Percentiles rank a stretch among this genome's conserved stretches.
Evolutionary conservation across 2,113 vertebrate species (phyloP).

Genomic region (Rhadina sibilatrix): DNA sequence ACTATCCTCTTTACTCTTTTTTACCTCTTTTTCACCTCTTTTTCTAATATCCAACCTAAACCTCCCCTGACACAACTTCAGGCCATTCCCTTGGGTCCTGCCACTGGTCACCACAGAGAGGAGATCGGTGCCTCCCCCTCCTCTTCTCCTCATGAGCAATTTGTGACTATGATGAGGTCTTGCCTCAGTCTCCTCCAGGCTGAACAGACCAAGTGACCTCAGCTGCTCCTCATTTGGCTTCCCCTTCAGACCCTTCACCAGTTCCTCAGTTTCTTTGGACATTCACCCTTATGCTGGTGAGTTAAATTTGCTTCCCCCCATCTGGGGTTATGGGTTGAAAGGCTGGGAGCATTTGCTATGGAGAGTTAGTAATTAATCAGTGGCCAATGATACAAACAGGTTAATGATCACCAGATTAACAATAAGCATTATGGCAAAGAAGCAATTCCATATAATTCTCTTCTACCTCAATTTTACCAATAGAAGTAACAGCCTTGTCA

Average conservation of each 20-base stretch:
- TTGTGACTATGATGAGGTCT: accelerated
- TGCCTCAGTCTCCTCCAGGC: not conserved
- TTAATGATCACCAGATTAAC: not conserved
- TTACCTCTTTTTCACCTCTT: too few species aligned
- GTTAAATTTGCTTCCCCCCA: not conserved
- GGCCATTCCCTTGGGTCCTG: accelerated
- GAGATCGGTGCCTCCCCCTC: not conserved
- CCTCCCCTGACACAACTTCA: not conserved
- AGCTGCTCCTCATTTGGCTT: accelerated
- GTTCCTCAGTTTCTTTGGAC: not conserved
- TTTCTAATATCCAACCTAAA: not conserved
- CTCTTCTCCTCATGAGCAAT: accelerated
- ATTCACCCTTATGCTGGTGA: not conserved
- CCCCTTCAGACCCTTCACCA: not conserved
- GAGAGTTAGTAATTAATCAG: not conserved
- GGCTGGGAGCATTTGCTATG: not conserved
- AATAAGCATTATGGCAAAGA: not conserved
- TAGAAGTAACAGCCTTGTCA: not conserved
- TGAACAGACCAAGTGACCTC: not conserved
- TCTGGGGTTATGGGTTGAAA: not conserved
- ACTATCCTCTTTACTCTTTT: accelerated
- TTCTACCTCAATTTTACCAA: not conserved
- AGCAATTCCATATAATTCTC: not conserved
- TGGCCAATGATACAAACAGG: not conserved
- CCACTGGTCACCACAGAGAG: not conserved